A percentile compares a stretch with the other conserved stretches of the same genome.
phyloP scores from a whole-genome alignment of 1,140 invertebrate species.

The Euura lappo region DNA sequence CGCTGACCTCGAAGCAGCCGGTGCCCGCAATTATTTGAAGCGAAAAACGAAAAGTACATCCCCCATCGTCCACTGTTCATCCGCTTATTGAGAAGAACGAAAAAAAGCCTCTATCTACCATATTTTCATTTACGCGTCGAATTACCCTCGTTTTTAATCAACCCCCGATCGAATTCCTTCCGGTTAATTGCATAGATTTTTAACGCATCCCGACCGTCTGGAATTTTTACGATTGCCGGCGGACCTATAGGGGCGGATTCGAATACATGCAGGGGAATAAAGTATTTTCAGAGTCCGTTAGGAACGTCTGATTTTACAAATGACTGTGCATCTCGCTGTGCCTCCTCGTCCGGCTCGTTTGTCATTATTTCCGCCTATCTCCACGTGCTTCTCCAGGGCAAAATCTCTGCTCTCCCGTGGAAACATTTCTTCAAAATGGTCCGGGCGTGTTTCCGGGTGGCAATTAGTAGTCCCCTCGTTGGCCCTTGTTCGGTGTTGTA shows the following conservation, averaged over 20 bases:
- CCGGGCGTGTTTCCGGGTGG: background rate
- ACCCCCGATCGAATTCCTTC: constrained; percentile 50
- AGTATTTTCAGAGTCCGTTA: background rate
- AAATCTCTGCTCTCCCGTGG: background rate
- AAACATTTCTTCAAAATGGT: background rate
- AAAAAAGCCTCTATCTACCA: no score
- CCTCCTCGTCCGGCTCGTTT: background rate
- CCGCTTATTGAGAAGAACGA: no score
- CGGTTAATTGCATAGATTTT: constrained; percentile 57
- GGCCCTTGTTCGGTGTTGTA: no score
- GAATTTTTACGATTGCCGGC: constrained; percentile 39
- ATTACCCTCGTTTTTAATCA: constrained; percentile 56
- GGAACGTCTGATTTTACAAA: background rate
- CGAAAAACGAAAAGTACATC: no score
- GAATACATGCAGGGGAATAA: background rate
- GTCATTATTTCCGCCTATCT: background rate
- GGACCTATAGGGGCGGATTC: background rate
- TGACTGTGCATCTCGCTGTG: background rate
- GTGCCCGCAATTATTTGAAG: no score
- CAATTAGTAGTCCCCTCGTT: background rate
- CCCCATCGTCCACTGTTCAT: no score
- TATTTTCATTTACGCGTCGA: background rate
- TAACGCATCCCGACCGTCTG: constrained; percentile 47
- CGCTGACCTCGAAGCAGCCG: background rate
- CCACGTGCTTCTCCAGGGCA: no score